phyloP scores from a whole-genome alignment of 2,113 vertebrate genomes.

The Syngnathus floridae region DNA sequence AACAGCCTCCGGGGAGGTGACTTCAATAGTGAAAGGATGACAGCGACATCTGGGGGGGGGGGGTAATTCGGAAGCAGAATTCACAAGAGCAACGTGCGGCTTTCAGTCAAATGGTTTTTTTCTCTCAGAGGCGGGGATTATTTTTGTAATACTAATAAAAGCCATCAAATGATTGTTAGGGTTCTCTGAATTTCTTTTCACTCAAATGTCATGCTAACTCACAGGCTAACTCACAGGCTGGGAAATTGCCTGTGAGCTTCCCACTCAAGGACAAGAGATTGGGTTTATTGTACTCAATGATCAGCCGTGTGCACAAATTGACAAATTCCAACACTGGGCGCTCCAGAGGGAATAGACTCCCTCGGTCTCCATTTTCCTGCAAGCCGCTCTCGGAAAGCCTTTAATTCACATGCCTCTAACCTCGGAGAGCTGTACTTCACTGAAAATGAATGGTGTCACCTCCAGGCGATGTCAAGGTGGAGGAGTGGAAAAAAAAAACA shows the following conservation, averaged over 20 bases:
- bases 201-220: too few species aligned
- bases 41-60: conserved; percentile 9
- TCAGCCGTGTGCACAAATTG: conserved; percentile 7
- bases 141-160: not conserved
- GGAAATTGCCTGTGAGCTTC: not conserved
- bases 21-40: not conserved
- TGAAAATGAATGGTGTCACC: conserved; percentile 48
- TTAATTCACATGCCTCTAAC: conserved; percentile 42
- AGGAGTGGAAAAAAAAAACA: conserved; percentile 21
- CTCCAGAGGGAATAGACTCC: conserved; percentile 30
- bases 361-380: conserved; percentile 16
- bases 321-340: conserved; percentile 33
- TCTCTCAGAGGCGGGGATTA: conserved; percentile 26
- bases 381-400: conserved; percentile 30
- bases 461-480: conserved; percentile 65
- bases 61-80: conserved; percentile 41
- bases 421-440: conserved; percentile 37
- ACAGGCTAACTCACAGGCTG: not conserved
- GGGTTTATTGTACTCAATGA: not conserved
- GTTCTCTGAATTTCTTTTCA: too few species aligned
- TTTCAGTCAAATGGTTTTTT: conserved; percentile 38
- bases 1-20: conserved; percentile 30
- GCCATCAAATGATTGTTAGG: not conserved
- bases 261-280: not conserved
- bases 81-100: conserved; percentile 43